These are phyloP conservation scores for Ciconia boyciana DNA, from an alignment of 2,113 vertebrate species.

Conservation along the genomic window DNA sequence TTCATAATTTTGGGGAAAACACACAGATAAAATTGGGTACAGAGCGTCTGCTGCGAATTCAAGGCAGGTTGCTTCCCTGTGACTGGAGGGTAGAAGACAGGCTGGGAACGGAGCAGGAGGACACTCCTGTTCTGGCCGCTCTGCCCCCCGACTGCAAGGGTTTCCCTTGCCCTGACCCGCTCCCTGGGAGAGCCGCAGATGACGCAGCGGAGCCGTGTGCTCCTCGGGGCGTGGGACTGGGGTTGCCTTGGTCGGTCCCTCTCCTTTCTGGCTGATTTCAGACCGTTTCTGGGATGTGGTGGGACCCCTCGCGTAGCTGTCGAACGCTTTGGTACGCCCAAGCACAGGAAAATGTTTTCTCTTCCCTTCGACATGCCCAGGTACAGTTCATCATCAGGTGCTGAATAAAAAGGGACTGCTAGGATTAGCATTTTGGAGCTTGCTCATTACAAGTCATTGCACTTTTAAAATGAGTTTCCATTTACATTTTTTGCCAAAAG, in stretches of 20 bases:
- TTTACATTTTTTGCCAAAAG: conserved; percentile 2
- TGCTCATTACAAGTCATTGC: neutral
- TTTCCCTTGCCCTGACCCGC: too few relatives aligned
- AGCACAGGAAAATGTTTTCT: neutral
- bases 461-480: neutral
- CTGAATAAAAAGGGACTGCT: neutral
- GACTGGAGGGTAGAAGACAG: neutral
- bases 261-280: neutral
- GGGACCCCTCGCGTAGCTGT: neutral
- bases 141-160: neutral
- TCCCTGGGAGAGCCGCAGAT: neutral
- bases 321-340: neutral
- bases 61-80: neutral
- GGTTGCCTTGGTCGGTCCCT: neutral
- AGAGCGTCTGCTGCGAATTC: neutral
- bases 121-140: neutral
- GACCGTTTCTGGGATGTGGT: neutral
- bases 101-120: neutral
- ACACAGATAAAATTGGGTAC: neutral
- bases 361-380: neutral
- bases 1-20: neutral
- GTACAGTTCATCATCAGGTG: neutral
- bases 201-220: neutral
- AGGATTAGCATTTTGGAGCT: neutral
- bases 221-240: neutral